Evolutionary conservation across 2,113 vertebrate genomes (phyloP).

Genomic region (Myotis yumanensis): DNA sequence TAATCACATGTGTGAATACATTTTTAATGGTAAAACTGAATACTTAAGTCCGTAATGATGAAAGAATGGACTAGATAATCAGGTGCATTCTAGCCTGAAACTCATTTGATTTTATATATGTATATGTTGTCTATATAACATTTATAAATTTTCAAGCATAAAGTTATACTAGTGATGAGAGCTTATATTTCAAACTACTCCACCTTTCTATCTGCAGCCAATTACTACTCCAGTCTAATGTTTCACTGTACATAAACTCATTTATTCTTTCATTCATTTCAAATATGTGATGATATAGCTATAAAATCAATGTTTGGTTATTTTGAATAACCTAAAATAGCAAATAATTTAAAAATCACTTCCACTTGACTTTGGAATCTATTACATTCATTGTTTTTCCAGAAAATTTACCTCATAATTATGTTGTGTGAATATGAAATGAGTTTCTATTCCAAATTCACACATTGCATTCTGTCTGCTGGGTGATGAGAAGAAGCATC

Average conservation of each 20-base stretch:
- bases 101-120: constrained; percentile 20
- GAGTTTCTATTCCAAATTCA: constrained; percentile 74
- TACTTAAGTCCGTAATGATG: background rate
- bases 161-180: constrained; percentile 54
- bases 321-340: constrained; percentile 70
- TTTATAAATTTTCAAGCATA: constrained; percentile 39
- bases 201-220: constrained; percentile 64
- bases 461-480: constrained; percentile 50
- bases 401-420: constrained; percentile 80
- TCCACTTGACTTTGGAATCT: constrained; percentile 75
- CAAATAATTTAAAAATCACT: constrained; percentile 79
- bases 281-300: constrained; percentile 66
- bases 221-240: constrained; percentile 61
- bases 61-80: background rate
- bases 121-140: background rate
- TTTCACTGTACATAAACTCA: constrained; percentile 69
- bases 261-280: constrained; percentile 74
- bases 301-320: constrained; percentile 71
- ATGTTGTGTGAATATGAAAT: constrained; percentile 71
- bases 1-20: background rate
- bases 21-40: background rate
- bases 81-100: constrained; percentile 27
- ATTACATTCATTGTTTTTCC: constrained; percentile 78
- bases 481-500: constrained; percentile 24
- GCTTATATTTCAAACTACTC: background rate